Conservation (phyloP, 2,888 invertebrate species). For the Pogonocherus hispidulus region DNA sequence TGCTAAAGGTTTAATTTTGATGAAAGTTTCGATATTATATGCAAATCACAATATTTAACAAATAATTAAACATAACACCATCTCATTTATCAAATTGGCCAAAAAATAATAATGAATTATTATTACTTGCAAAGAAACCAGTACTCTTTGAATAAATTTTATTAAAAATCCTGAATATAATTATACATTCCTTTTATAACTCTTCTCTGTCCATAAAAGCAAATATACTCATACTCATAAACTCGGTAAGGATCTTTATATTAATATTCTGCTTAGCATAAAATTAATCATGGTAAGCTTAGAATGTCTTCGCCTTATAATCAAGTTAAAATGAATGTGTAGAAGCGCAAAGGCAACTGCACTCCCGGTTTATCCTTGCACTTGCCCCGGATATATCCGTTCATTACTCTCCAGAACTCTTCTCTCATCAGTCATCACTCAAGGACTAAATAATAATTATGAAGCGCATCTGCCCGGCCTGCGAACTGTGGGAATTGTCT, state of each 20-base stretch:
- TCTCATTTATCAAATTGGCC: no score
- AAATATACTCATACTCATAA: no score
- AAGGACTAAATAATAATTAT: conserved; percentile 33
- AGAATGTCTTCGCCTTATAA: not conserved
- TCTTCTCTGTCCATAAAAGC: no score
- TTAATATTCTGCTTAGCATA: not conserved
- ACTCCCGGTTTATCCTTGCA: conserved; percentile 21
- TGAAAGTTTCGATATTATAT: no score
- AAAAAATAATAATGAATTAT: no score
- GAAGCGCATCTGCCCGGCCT: conserved; percentile 33
- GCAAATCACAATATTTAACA: no score
- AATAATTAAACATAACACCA: no score
- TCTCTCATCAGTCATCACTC: conserved; percentile 14
- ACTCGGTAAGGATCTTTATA: not conserved
- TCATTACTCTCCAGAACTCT: conserved; percentile 19
- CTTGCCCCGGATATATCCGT: conserved; percentile 24
- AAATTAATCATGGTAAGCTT: not conserved
- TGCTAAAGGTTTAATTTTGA: no score
- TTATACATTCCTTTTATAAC: no score
- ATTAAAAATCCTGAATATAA: no score
- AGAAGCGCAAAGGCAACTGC: conserved; percentile 12
- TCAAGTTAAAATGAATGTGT: not conserved
- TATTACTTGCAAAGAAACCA: no score
- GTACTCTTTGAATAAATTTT: no score
- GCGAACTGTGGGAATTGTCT: conserved; percentile 39